Evolutionary conservation across 2,888 invertebrate species (phyloP), one percentile per base, ranked within the genome.

Genomic region (Drosophila putrida): DNA sequence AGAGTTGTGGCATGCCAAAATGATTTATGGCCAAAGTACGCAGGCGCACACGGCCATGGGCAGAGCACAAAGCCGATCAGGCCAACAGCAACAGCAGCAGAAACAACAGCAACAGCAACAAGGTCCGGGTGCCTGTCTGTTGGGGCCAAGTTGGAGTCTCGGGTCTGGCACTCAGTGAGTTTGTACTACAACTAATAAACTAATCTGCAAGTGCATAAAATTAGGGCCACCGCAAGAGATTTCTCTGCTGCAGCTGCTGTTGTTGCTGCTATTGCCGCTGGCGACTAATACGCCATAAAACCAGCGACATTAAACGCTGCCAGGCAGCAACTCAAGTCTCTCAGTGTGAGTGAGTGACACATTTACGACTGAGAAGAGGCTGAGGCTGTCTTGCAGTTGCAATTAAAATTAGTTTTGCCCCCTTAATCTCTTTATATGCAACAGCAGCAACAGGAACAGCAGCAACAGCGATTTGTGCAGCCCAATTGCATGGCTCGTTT

Each of bases 21-120:
- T 91, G 90, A 91, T 91, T 91, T 91, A 91, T 90, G 90, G 80
- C 88, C 82, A 82, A 86, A 88, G 87, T 88, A 90, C 90, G 90
- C 91, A 89, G 84, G 88, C 88, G 83, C 83, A 70, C 78, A 78
- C 64, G 84, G 76, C 85, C 83, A 82, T 57, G 79, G 79, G 79
- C 81, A 75, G 46, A 61, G 62, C 44, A 47, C 39, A 43, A 50
- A 63, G 61, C 71, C 72, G 80, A 74, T 55, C 54, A 55, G 31
- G 54, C 25, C 33, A 31, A 6, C 57, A n/a, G n/a, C 33, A 47
- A 4, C 47, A 10, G 5, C 47, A 46, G 4, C 28, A 33, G 15
- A 33, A 28, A 4, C 13, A 39, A 2, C 55, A 31, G 15, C 31
- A 46, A 9, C 46, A 31, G 6, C 47, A 31, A 3, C 46, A 33